These are phyloP conservation scores for Syngnathus rostellatus DNA, from an alignment of 2,797 vertebrate species.

Conservation along the genomic window DNA sequence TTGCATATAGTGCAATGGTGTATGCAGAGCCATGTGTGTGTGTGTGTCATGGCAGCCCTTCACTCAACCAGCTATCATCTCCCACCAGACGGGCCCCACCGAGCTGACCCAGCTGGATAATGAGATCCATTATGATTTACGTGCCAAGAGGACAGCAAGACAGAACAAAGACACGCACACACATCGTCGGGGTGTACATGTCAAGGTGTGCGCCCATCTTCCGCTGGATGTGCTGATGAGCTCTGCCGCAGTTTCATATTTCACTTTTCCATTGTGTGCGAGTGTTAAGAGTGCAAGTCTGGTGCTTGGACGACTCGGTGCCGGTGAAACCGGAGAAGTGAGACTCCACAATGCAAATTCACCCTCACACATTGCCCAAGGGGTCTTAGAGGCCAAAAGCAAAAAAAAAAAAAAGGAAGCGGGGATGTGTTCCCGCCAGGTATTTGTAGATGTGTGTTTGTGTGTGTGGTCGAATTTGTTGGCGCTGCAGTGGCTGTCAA, in stretches of 20 bases:
- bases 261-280: constrained; percentile 26
- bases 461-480: constrained; percentile 27
- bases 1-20: constrained; percentile 21
- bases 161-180: constrained; percentile 54
- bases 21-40: constrained; percentile 12
- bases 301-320: constrained; percentile 39
- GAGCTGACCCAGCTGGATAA: constrained; percentile 63
- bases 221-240: constrained; percentile 41
- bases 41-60: constrained; percentile 38
- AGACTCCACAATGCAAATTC: background rate
- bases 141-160: constrained; percentile 57
- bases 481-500: constrained; percentile 37
- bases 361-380: background rate
- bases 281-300: background rate
- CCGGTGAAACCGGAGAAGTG: constrained; percentile 30
- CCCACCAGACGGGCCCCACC: constrained; percentile 61
- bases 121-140: constrained; percentile 68
- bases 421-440: constrained; percentile 15
- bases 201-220: constrained; percentile 31
- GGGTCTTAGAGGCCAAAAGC: constrained; percentile 15
- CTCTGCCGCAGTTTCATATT: constrained; percentile 52
- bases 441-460: constrained; percentile 9
- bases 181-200: constrained; percentile 25
- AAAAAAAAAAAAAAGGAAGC: constrained; percentile 20
- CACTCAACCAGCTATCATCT: constrained; percentile 63